Evolutionary conservation across 2,888 invertebrate genomes (phyloP), one percentile per base, ranked within the genome.

Genomic region (Meiosimyza platycephala): DNA sequence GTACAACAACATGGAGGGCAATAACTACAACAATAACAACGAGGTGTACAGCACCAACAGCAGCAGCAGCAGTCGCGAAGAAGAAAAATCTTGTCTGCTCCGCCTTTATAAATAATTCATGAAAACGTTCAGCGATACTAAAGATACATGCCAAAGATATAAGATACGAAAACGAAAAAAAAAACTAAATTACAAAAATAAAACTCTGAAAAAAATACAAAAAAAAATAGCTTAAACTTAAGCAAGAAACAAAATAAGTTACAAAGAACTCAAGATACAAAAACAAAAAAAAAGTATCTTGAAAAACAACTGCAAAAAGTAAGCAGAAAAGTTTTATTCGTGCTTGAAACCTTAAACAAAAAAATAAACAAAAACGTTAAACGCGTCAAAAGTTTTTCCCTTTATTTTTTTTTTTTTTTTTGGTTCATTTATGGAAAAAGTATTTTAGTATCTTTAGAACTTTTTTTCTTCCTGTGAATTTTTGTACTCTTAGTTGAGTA

Each of bases 51-150:
- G 40, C 40, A 40, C 76, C 74, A 66, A 40, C 63, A 72, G 16
- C 62, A 68, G 48, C 55, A n/a, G n/a, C n/a, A 57, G 18, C 64
- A 15, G 57, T 51, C 16, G 52, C 40, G 55, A 54, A 75, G 75
- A 77, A 72, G 75, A 80, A 80, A 77, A 78, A 77, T 84, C 85
- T 86, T 82, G 84, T 83, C 84, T 86, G 86, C 85, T 85, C 86
- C 86, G 86, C 86, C 86, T 86, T 86, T 85, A 86, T 86, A 86
- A 86, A 86, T 86, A 86, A 86, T 86, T 86, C 85, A 86, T 85
- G 81, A 82, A 75, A 83, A 80, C 80, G 79, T 79, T 77, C 78
- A 76, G 76, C 77, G 74, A 73, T 74, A 68, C 75, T 76, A 81
- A 79, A 82, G 82, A 83, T 83, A 81, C 82, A 79, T 78, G 64